Base-by-base conservation (phyloP, 2,888 invertebrate genomes). In the Cantharis lateralis region DNA sequence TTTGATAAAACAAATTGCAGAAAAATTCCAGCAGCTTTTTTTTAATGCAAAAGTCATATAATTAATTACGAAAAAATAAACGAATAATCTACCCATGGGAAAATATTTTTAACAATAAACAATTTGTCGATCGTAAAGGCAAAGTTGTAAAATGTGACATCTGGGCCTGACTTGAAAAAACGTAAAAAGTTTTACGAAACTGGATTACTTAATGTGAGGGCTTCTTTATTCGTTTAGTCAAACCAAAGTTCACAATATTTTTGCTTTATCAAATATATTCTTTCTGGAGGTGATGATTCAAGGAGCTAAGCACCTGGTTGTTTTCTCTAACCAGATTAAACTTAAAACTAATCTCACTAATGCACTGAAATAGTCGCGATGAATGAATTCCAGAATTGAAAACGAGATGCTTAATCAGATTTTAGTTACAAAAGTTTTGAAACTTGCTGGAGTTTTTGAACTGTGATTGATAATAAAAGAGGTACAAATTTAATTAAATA, bases 331-430 rank as follows among this genome's bases (percentile, higher is more conserved):
- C 74, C 75, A 78, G 78, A 78, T 78, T 78, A 76, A 76, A 81
- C 78, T 80, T 80, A 79, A 78, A 80, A 81, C 79, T 80, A 82
- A 82, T 82, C 81, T 80, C 75, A 79, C 80, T 82, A 82, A 82
- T 82, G 82, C 79, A 82, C 81, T 75, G 80, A 80, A 81, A 82
- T 82, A 80, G 78, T 78, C 73, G 75, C 78, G 74, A 78, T 76
- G 78, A 78, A 78, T 76, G 78, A 76, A 75, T 71, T 76, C 68
- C 68, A 73, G 78, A 76, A 78, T 78, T 78, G 78, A 78, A 78
- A 78, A 76, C 73, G 78, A 76, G 78, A 76, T 66, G 73, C 78
- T 78, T 78, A 78, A 78, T 78, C 78, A 76, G 78, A 78, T 78
- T 76, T 78, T 76, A 78, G 78, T 78, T 76, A 68, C 75, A 68